Evolutionary conservation across 2,888 invertebrate genomes (phyloP), one percentile per base, ranked within the genome.

Genomic region (Ceriagrion tenellum): DNA sequence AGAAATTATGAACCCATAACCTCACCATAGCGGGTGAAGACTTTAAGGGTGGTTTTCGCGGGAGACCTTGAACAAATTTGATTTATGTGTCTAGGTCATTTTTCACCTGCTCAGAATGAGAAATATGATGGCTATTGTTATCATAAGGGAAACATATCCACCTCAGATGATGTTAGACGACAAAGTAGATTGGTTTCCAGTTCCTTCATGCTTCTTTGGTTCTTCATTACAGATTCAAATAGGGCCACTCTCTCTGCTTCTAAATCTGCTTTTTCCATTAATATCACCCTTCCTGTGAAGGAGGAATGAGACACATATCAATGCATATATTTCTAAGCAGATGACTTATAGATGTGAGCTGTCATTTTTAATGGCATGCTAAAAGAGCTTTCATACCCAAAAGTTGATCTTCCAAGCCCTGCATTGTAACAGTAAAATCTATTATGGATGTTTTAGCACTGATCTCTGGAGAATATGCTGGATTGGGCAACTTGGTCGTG

Each of bases 391-490:
- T 40, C 55, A 95, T 96, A 96, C 97, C 99, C 55, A 99, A 97
- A 12, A 99, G 97, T 96, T 99, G 99, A 97, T 99, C 99, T 97
- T 99, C 99, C 56, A 99, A 97, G 20, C 99, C 99, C 96, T 98
- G 98, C 98, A 99, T 99, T 6, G 99, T 99, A 0, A 99, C 99
- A 0, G 99, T 99, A 96, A 99, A 99, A 97, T 99, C 99, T 96
- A 99, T 99, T 95, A 99, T 99, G 0, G 99, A 99, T 0, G 99
- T 99, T 97, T 99, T 99, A 0, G 99, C 99, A 96, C 99, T 99
- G 96, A 99, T 98, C 97, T 99, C 99, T 0, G 99, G 99, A 26
- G 99, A 99, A 97, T 99, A 99, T 0, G 99, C 98, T 0, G 99
- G 99, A 97, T 99, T 99, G 0, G 99, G 99, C 95, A 99, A 97